A percentile compares a stretch with the other conserved stretches of the same genome.
phyloP scores from a whole-genome alignment of 2,888 invertebrate genomes.

The Salticus scenicus region DNA sequence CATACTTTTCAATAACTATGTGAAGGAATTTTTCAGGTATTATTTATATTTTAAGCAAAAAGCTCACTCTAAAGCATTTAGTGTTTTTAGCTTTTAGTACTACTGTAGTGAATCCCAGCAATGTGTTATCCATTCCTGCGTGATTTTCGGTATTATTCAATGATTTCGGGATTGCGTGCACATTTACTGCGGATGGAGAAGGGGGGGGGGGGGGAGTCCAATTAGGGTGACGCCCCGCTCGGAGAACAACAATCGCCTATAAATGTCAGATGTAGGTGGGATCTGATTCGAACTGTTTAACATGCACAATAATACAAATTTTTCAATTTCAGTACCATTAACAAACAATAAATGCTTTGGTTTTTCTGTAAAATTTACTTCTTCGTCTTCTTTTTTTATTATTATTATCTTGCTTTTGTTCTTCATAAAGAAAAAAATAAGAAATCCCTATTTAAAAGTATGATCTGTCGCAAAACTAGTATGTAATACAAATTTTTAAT shows the following conservation, averaged over 20 bases:
- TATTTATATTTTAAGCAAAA: no score
- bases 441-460: no score
- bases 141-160: neutral
- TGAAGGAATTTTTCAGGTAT: no score
- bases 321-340: neutral
- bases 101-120: no score
- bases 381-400: no score
- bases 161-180: slow-evolving; percentile 5
- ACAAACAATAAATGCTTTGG: neutral
- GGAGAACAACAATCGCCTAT: neutral
- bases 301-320: neutral
- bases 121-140: neutral
- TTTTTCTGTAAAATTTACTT: neutral
- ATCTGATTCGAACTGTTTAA: neutral
- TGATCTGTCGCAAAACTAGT: no score
- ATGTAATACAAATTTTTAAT: no score
- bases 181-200: neutral
- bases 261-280: neutral
- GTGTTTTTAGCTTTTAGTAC: no score
- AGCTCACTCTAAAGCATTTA: no score
- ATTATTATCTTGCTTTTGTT: no score
- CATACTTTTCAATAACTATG: no score
- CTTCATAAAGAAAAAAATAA: no score
- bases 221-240: slow-evolving; percentile 1
- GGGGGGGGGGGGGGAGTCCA: neutral